These are phyloP conservation scores for Xiphophorus birchmanni DNA, from an alignment of 2,797 vertebrate species.

Conservation along the genomic window DNA sequence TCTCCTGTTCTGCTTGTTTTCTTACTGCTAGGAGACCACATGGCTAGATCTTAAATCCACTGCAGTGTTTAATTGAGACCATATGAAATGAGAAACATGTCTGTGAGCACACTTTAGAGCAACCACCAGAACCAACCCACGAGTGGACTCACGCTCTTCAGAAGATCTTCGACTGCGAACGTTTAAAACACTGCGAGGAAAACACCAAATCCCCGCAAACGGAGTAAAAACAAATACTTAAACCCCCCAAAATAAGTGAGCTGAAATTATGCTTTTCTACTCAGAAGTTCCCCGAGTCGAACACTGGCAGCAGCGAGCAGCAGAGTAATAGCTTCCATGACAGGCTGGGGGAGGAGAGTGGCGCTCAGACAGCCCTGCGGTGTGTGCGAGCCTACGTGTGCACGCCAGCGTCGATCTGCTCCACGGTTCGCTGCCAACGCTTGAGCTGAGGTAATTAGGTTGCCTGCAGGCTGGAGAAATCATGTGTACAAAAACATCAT, in stretches of 20 bases:
- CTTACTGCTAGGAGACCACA: constrained; percentile 74
- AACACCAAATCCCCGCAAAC: constrained; percentile 2
- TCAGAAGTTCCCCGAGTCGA: constrained; percentile 26
- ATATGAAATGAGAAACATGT: constrained; percentile 74
- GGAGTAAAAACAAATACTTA: background rate
- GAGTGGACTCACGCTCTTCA: constrained; percentile 31
- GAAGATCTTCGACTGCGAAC: constrained; percentile 26
- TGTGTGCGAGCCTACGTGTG: constrained; percentile 47
- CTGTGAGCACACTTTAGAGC: constrained; percentile 25
- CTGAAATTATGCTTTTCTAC: constrained; percentile 15
- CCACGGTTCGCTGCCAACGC: constrained; percentile 67
- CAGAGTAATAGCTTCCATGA: constrained; percentile 73
- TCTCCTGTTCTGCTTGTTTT: constrained; percentile 69
- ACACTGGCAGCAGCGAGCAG: constrained; percentile 55
- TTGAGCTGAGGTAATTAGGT: constrained; percentile 76
- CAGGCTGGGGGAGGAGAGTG: constrained; percentile 62
- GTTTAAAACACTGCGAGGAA: constrained; percentile 12
- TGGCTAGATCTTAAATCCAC: constrained; percentile 57
- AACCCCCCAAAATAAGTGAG: background rate
- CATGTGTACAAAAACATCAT: constrained; percentile 81
- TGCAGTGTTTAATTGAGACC: constrained; percentile 73
- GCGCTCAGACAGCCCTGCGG: constrained; percentile 53
- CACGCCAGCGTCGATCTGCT: constrained; percentile 54
- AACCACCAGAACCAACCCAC: constrained; percentile 34
- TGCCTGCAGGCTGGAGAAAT: constrained; percentile 76